Evolutionary conservation across 2,113 vertebrate species (phyloP).

Genomic region (Pseudopodoces humilis): DNA sequence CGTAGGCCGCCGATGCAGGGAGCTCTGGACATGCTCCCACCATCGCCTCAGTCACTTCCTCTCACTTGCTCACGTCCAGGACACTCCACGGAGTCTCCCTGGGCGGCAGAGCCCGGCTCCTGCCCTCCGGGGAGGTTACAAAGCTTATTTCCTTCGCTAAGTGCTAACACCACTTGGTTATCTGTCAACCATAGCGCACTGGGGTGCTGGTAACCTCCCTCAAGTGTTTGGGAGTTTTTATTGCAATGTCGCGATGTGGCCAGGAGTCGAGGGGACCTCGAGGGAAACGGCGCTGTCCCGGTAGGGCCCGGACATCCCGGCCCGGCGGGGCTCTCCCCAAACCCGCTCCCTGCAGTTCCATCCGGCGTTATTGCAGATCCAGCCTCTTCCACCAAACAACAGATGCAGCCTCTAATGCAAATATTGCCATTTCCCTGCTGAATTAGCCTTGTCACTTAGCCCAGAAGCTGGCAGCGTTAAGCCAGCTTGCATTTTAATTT

Average conservation of each 20-base stretch:
- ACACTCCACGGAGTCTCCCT: not conserved
- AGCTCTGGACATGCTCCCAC: not conserved
- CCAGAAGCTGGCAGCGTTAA: slow-evolving; percentile 84
- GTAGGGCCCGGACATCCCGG: not conserved
- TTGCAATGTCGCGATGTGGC: not conserved
- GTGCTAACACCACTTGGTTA: not conserved
- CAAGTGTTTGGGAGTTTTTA: not conserved
- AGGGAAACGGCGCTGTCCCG: not conserved
- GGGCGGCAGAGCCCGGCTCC: not conserved
- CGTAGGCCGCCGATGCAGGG: not conserved
- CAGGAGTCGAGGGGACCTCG: not conserved
- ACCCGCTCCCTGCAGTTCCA: not conserved
- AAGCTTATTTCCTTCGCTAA: not conserved
- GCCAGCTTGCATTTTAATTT: slow-evolving; percentile 98
- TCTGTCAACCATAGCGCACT: not conserved
- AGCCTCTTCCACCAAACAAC: slow-evolving; percentile 53
- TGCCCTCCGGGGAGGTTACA: not conserved
- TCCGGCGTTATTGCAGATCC: not conserved
- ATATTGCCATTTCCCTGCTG: slow-evolving; percentile 77
- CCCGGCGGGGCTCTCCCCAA: not conserved
- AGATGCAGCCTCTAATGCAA: slow-evolving; percentile 74
- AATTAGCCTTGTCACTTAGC: slow-evolving; percentile 86
- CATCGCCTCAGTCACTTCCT: not conserved
- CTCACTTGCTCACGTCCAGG: not conserved
- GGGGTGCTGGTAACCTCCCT: not conserved